These are phyloP conservation scores for Diprion similis DNA, from an alignment of 1,140 invertebrate species.

Conservation along the genomic window DNA sequence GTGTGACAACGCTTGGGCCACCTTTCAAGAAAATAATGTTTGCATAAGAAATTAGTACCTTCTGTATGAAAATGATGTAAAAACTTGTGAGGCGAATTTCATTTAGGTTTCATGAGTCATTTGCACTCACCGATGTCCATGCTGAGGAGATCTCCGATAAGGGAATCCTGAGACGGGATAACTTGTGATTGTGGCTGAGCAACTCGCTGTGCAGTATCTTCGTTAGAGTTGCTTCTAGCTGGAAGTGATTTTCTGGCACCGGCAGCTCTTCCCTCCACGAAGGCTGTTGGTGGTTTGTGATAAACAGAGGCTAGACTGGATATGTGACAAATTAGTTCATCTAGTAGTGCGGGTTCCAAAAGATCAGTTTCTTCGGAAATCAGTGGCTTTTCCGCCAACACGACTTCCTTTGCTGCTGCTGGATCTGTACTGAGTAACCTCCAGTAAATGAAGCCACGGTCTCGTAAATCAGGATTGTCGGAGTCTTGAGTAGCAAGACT, in stretches of 20 bases:
- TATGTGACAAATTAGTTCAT: conserved; percentile 99
- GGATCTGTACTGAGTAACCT: conserved; percentile 97
- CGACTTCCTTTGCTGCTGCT: conserved; percentile 97
- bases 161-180: conserved; percentile 86
- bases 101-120: too few relatives aligned
- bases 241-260: conserved; percentile 74
- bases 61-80: too few relatives aligned
- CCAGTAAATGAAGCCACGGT: conserved; percentile 99
- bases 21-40: conserved; percentile 39
- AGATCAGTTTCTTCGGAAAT: conserved; percentile 99
- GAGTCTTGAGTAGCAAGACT: conserved; percentile 96
- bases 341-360: conserved; percentile 95
- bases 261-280: conserved; percentile 89
- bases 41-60: not conserved
- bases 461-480: conserved; percentile 98
- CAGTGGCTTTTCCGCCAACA: conserved; percentile 98
- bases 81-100: too few relatives aligned
- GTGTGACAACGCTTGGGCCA: conserved; percentile 61
- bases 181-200: conserved; percentile 51
- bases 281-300: conserved; percentile 98
- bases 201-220: conserved; percentile 54
- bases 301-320: conserved; percentile 98
- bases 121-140: conserved; percentile 87
- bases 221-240: conserved; percentile 62
- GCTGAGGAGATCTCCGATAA: conserved; percentile 95